phyloP scores from a whole-genome alignment of 2,888 invertebrate species.

The Bursaphelenchus okinawaensis region DNA sequence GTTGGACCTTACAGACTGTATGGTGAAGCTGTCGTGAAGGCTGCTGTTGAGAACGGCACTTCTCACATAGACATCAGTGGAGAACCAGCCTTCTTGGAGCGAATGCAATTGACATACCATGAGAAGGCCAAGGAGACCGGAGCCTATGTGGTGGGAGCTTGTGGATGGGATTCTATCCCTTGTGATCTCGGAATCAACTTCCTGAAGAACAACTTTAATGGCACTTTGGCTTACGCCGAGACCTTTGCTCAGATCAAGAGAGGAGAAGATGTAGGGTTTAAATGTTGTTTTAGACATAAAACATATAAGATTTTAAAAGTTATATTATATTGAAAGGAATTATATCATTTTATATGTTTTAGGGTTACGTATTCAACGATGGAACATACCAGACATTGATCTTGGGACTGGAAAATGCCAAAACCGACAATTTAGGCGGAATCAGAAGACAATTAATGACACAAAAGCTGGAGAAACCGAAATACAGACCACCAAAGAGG shows the following conservation, averaged over 20 bases:
- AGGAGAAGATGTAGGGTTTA: conserved; percentile 45
- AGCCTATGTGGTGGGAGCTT: conserved; percentile 81
- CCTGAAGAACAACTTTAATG: conserved; percentile 71
- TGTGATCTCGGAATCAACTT: conserved; percentile 78
- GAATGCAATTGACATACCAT: conserved; percentile 76
- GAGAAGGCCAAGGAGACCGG: conserved; percentile 61
- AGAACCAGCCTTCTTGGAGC: conserved; percentile 69
- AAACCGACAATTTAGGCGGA: conserved; percentile 45
- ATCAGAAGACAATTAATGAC: conserved; percentile 51
- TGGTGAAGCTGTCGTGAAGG: conserved; percentile 82
- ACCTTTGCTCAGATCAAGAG: conserved; percentile 49
- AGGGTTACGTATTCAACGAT: conserved; percentile 68
- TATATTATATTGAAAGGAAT: background rate
- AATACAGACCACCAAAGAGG: conserved; percentile 32
- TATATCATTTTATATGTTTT: conserved; percentile 10
- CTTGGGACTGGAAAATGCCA: conserved; percentile 65
- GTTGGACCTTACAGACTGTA: conserved; percentile 78
- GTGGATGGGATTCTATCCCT: conserved; percentile 87
- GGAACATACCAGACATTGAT: conserved; percentile 86
- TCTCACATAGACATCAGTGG: conserved; percentile 85
- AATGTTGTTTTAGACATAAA: too few species aligned
- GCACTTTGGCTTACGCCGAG: conserved; percentile 60
- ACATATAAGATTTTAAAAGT: background rate
- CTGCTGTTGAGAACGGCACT: conserved; percentile 74
- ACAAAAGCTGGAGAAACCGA: conserved; percentile 35